Percentiles rank a stretch among this genome's conserved stretches.
Conservation (phyloP, 2,113 vertebrate species). For the Pleuronectes platessa region DNA sequence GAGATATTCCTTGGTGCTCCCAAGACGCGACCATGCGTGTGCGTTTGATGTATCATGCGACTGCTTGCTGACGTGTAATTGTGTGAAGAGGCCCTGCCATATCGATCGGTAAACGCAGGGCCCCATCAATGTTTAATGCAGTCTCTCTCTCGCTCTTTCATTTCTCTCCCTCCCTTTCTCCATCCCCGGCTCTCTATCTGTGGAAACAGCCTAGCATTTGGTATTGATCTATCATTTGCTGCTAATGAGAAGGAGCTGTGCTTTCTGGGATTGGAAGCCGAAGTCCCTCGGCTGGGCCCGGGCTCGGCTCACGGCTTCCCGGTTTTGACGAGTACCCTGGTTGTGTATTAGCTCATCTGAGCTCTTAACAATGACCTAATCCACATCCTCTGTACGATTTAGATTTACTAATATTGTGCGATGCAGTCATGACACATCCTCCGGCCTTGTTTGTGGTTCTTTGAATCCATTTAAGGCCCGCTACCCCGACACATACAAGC, state of each 20-base stretch:
- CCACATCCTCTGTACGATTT: slow-evolving; percentile 26
- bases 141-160: slow-evolving; percentile 64
- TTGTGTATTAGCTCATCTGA: slow-evolving; percentile 4
- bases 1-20: slow-evolving; percentile 19
- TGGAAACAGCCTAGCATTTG: slow-evolving; percentile 73
- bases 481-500: slow-evolving; percentile 55
- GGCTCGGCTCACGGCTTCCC: slow-evolving; percentile 19
- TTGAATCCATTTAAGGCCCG: slow-evolving; percentile 50
- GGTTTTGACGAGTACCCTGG: slow-evolving; percentile 27
- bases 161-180: slow-evolving; percentile 43
- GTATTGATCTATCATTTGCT: slow-evolving; percentile 74
- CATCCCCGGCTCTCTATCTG: slow-evolving; percentile 39
- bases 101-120: slow-evolving; percentile 72
- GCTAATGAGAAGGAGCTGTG: slow-evolving; percentile 70
- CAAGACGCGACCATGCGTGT: slow-evolving; percentile 54
- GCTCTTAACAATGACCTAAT: slow-evolving; percentile 20
- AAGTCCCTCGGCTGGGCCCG: slow-evolving; percentile 15
- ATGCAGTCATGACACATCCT: slow-evolving; percentile 36
- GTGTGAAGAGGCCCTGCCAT: slow-evolving; percentile 74
- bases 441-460: slow-evolving; percentile 1
- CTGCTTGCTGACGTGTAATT: slow-evolving; percentile 79
- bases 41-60: slow-evolving; percentile 63
- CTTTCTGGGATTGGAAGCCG: slow-evolving; percentile 46
- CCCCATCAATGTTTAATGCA: slow-evolving; percentile 83
- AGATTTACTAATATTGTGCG: slow-evolving; percentile 39